A percentile compares a stretch with the other conserved stretches of the same genome.
These are phyloP conservation scores for Corvus cornix DNA, from an alignment of 2,113 vertebrate genomes.

Conservation along the genomic window DNA sequence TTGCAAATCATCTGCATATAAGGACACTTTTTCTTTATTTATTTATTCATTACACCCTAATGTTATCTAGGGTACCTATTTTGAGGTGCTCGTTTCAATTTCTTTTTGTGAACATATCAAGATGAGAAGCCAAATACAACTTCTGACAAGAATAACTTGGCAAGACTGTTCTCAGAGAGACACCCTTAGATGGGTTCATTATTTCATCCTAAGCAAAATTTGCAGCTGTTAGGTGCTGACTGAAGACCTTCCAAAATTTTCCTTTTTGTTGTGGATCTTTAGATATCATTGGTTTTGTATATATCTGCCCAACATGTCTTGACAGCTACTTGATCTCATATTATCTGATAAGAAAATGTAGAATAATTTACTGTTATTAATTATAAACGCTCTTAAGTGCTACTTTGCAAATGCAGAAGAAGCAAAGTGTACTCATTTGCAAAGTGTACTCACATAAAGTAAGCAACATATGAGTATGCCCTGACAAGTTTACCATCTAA, in stretches of 20 bases:
- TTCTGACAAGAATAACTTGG: background rate
- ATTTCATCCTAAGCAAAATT: slow-evolving; percentile 15
- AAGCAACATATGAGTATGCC: background rate
- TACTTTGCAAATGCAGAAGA: slow-evolving; percentile 16
- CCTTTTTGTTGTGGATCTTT: slow-evolving; percentile 52
- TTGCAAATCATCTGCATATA: background rate
- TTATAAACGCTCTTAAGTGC: slow-evolving; percentile 27
- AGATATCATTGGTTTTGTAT: slow-evolving; percentile 16
- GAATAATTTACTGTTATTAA: slow-evolving; percentile 58
- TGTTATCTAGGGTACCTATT: background rate
- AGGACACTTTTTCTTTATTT: background rate
- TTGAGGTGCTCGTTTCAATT: background rate
- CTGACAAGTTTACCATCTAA: slow-evolving; percentile 4
- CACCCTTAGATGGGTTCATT: background rate
- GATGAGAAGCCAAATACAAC: background rate
- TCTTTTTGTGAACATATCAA: background rate
- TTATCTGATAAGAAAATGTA: slow-evolving; percentile 47
- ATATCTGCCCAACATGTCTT: slow-evolving; percentile 30
- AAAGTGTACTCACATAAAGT: background rate
- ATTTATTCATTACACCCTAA: background rate
- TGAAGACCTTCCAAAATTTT: slow-evolving; percentile 46
- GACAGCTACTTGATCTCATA: slow-evolving; percentile 35
- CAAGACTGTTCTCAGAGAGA: background rate
- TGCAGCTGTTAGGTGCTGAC: slow-evolving; percentile 26
- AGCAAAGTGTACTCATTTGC: background rate